Evolutionary conservation across 2,888 invertebrate species (phyloP), one percentile per base, ranked within the genome.

Genomic region (Bhutanitis thaidina): DNA sequence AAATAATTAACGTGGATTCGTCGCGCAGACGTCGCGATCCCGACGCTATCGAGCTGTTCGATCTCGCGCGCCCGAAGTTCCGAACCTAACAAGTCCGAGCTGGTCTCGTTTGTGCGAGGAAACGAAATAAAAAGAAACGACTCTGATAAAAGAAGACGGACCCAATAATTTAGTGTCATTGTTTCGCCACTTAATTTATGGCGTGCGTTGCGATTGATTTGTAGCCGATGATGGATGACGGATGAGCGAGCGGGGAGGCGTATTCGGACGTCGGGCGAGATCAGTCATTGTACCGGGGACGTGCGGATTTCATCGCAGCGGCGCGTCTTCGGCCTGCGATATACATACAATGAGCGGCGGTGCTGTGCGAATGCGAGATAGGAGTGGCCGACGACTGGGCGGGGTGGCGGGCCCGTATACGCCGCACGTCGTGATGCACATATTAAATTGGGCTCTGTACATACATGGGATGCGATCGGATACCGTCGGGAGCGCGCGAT

Each of bases 191-290:
- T 82, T 87, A 88, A 89, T 89, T 88, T 88, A 88, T 87, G 83
- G 87, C 83, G 86, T 87, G 86, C 79, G 84, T 78, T 75, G 64
- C 81, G 87, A 87, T 86, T 88, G 88, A 88, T 87, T 86, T 85
- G 86, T 86, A 81, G 85, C 13, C 35, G 4, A 13, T 16, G 35
- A 13, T 34, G 35, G 20, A 13, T 12, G 47, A 37, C 15, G 64
- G 65, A 64, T 65, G 60, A 59, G 56, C 46, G 56, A 12, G 5
- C 12, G 45, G 35, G 40, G 20, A n/a, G 54, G 58, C 54, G 48
- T 43, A 45, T 53, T 49, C 57, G 57, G 54, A 56, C 64, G 65
- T 67, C 65, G 60, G 60, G 65, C 59, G 61, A 62, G 76, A 76
- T 80, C 85, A 77, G 76, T 59, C n/a, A n/a, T 63, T 61, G 60